Evolutionary conservation across 2,888 invertebrate species (phyloP), one percentile per base, ranked within the genome.

Genomic region (Leucoma salicis): DNA sequence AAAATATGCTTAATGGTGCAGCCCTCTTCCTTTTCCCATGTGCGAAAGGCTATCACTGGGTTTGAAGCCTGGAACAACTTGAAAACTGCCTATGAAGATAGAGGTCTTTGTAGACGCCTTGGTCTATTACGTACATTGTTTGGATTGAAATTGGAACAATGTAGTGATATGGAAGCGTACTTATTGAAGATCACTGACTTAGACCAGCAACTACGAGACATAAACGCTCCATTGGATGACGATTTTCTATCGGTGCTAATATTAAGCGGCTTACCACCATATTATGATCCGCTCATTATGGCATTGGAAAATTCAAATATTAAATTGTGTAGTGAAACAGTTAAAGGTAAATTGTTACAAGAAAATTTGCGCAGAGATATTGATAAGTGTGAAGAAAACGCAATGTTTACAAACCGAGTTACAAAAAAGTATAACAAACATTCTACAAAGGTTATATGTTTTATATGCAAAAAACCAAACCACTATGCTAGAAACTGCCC

Each of bases 241-340:
- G 52, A 54, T 35, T 54, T 57, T 13, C 14, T 54, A 6, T 31
- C 48, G 18, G 45, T 57, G 0, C 24, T 57, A 13, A 44, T 57
- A 31, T 28, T 57, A 29, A 53, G 50, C 21, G 52, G 53, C 11
- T 42, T 57, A 8, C 38, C 54, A 7, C 21, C 42, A 31, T 45
- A 54, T 3, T 54, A 50, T 18, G 53, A 52, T 16, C 52, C 48
- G 11, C 43, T 53, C 2, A 57, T 53, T 4, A 51, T 57, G 57
- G 46, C 53, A 10, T 35, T 54, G 14, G 50, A 54, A 46, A 55
- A 55, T 35, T 49, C 46, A 1, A 53, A 48, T 28, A 42, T 47
- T 21, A 45, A 42, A 41, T 28, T 54, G 14, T 42, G 25, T 4
- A 48, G 50, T n/a, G n/a, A n/a, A n/a, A n/a, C n/a, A n/a, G n/a